Base-by-base conservation (phyloP, 2,888 invertebrate species). In the Allacma fusca region DNA sequence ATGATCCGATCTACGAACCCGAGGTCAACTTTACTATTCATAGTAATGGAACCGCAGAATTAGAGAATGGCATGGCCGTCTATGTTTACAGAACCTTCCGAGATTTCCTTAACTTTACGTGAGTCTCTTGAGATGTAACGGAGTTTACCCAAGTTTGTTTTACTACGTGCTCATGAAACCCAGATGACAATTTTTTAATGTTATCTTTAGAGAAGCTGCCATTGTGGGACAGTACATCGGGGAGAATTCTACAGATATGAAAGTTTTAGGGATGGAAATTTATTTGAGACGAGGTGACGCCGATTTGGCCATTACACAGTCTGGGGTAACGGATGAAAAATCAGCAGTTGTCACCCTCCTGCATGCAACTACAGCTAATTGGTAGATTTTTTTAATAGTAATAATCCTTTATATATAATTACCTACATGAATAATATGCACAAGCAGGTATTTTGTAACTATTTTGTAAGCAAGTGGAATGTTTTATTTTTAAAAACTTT, bases 331-430 rank as follows among this genome's bases (percentile, higher is more conserved):
- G 12, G 9, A 2, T 9, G 28, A 67, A 9, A 67, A 67, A 13
- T 16, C 67, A 2, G 7, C 12, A 9, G 19, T 24, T 19, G 67
- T 67, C 9, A 23, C 12, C 19, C 28, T 67, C 24, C 28, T 67
- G 5, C 67, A 67, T 26, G 67, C 67, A 4, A 67, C 67, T 19
- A 67, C 67, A 23, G 67, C 67, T 4, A 67, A 67, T 24, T 28
- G 67, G 67, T 59, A n/a, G n/a, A n/a, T n/a, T n/a, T n/a, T n/a
- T n/a, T n/a, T n/a, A n/a, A n/a, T n/a, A n/a, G n/a, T n/a, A n/a
- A n/a, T n/a, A n/a, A n/a, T n/a, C n/a, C n/a, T n/a, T n/a, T n/a
- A n/a, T n/a, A n/a, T n/a, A n/a, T n/a, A n/a, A n/a, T n/a, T n/a
- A n/a, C n/a, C n/a, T n/a, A n/a, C n/a, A n/a, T n/a, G n/a, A n/a